Evolutionary conservation across 37 sponge, comb jelly and placozoan genomes (phyloP), one percentile per base, ranked within the genome.

Genomic region (Diacarnus erythraeanus): DNA sequence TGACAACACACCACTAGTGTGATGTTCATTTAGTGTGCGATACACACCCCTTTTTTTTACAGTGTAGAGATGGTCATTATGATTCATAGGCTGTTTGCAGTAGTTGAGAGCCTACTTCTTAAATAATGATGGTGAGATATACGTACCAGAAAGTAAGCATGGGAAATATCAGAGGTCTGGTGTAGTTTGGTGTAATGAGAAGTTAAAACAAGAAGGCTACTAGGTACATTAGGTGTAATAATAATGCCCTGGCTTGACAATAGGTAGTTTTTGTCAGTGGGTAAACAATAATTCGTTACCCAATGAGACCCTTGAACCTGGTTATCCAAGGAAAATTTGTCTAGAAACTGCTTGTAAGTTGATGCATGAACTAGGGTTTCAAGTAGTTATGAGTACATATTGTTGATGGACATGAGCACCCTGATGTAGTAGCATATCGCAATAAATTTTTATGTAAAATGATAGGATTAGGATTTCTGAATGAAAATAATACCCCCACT

Each of bases 311-410:
- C 75, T 88, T n/a, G 78, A 77, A 60, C 74, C 73, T 25, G 83
- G 78, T n/a, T 71, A 56, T 72, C 83, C 89, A 2, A 39, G 81
- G n/a, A 78, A 82, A 35, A 72, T 88, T 31, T 59, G 35, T 8
- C 31, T 82, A 26, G 88, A 82, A 37, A 88, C 89, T 26, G 67
- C 70, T 15, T 41, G 75, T 2, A 77, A 66, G 44, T 88, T 83
- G 89, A 54, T 83, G 78, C 70, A 83, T 75, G 43, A 77, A 29
- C 80, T 88, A 37, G 80, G 84, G 29, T 89, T 89, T 69, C 41
- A 59, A 35, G 81, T 89, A 10, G 23, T 83, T 2, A 23, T 2
- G 1, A n/a, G 22, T 1, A 80, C 75, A 76, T 75, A 10, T 26
- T 38, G 21, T 83, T 64, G 38, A 29, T 89, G 60, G 90, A 79